These are phyloP conservation scores for Thereva nobilitata DNA, from an alignment of 2,888 invertebrate genomes.

Conservation along the genomic window DNA sequence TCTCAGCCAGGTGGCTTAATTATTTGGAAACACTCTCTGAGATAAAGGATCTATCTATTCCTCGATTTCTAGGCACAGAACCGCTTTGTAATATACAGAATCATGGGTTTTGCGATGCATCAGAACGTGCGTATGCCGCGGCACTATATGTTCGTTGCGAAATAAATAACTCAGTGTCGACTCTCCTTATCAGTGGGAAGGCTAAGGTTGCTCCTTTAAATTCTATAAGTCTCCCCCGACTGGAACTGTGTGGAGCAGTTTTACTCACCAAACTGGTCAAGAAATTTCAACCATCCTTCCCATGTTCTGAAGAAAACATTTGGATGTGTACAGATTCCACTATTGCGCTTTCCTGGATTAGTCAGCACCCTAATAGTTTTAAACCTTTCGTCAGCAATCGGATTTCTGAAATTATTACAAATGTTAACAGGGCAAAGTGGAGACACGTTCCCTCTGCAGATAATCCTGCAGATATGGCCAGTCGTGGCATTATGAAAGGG, in stretches of 20 bases:
- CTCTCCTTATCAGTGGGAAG: not conserved
- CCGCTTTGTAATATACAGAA: not conserved
- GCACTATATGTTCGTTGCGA: conserved; percentile 4
- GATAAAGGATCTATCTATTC: conserved; percentile 5
- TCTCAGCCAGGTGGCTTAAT: not conserved
- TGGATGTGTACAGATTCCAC: conserved; percentile 15
- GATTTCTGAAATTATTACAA: conserved; percentile 5
- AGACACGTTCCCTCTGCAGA: conserved; percentile 1
- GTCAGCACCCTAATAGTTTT: conserved; percentile 4
- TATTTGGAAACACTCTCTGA: not conserved
- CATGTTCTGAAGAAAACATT: not conserved
- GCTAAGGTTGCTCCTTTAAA: conserved; percentile 10
- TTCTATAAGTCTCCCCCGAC: conserved; percentile 10
- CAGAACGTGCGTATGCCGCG: no score
- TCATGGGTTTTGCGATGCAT: conserved; percentile 10
- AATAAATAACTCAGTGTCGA: not conserved
- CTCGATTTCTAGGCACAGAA: conserved; percentile 15
- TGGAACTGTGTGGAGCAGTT: conserved; percentile 14
- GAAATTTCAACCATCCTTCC: not conserved
- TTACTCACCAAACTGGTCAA: not conserved
- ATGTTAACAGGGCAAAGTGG: not conserved
- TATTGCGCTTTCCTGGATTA: not conserved
- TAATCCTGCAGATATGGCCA: conserved; percentile 7
- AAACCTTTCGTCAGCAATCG: conserved; percentile 7
- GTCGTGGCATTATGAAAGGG: conserved; percentile 3